These are phyloP conservation scores for Actenoides lindsayi DNA, from an alignment of 2,113 vertebrate species.

Conservation along the genomic window DNA sequence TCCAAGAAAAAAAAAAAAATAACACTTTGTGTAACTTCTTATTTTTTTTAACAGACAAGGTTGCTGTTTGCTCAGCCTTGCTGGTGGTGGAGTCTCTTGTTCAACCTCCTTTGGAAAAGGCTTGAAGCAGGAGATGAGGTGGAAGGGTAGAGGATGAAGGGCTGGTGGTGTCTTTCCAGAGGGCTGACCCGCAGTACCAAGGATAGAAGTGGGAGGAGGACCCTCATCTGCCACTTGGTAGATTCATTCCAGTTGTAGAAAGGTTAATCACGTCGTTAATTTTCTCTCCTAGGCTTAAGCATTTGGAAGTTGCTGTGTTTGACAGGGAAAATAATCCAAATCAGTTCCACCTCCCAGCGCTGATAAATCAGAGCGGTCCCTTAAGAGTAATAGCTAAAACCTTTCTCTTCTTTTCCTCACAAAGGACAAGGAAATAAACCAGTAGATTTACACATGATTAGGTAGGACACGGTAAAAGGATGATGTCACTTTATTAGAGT, in stretches of 20 bases:
- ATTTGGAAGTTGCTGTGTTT: not conserved
- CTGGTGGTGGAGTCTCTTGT: fast-evolving
- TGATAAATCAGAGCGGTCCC: slow-evolving; percentile 39
- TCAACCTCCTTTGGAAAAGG: not conserved
- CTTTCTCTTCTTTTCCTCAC: not conserved
- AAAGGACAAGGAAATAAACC: not conserved
- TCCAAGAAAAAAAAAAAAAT: slow-evolving; percentile 39
- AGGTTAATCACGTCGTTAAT: not conserved
- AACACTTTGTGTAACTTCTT: not conserved
- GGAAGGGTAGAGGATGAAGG: not conserved
- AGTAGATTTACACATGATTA: slow-evolving; percentile 33
- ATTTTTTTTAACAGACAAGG: not conserved
- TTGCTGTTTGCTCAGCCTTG: not conserved
- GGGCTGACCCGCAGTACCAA: not conserved
- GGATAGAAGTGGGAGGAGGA: not conserved
- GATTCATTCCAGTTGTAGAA: not conserved
- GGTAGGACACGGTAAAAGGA: not conserved
- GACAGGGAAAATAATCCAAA: slow-evolving; percentile 33
- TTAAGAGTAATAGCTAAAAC: not conserved
- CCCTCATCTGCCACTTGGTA: not conserved
- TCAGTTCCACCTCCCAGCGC: slow-evolving; percentile 13
- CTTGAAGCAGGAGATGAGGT: not conserved
- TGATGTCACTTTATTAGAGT: slow-evolving; percentile 36
- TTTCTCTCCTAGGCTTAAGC: not conserved
- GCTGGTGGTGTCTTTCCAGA: not conserved